phyloP scores from a whole-genome alignment of 2,797 vertebrate genomes.

The Sebastes oblongus region DNA sequence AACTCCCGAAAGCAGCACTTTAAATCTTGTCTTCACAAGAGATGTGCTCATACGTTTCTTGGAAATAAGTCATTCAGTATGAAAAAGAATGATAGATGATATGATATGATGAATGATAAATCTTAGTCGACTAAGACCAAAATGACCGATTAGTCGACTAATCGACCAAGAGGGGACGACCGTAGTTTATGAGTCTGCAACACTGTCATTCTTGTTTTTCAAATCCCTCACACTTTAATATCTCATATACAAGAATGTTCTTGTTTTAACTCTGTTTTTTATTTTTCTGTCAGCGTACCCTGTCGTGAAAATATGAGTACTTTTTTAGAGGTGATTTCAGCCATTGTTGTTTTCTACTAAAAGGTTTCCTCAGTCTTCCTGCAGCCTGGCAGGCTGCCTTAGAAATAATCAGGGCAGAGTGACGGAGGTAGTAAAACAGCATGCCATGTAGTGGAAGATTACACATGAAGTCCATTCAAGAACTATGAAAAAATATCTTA shows the following conservation, averaged over 20 bases:
- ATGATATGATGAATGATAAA: too few relatives aligned
- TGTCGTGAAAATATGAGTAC: neutral
- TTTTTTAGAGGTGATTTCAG: neutral
- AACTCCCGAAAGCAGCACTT: too few relatives aligned
- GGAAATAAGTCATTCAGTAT: too few relatives aligned
- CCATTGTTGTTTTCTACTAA: neutral
- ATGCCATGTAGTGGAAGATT: conserved; percentile 13
- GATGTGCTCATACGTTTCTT: too few relatives aligned
- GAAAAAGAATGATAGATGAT: too few relatives aligned
- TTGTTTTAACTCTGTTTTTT: neutral
- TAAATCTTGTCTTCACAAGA: too few relatives aligned
- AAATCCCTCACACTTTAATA: neutral
- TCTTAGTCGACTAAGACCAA: too few relatives aligned
- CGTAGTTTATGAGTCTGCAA: neutral
- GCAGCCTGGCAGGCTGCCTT: neutral
- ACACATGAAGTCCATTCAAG: conserved; percentile 37
- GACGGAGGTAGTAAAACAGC: neutral
- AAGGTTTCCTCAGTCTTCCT: neutral
- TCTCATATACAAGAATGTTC: neutral
- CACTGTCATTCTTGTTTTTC: neutral
- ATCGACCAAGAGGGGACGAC: too few relatives aligned
- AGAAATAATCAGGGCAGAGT: neutral
- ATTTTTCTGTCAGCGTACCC: neutral
- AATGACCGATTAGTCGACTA: too few relatives aligned
- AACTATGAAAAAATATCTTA: conserved; percentile 22